Conservation (phyloP, 2,113 vertebrate genomes). For the Edolisoma coerulescens region DNA sequence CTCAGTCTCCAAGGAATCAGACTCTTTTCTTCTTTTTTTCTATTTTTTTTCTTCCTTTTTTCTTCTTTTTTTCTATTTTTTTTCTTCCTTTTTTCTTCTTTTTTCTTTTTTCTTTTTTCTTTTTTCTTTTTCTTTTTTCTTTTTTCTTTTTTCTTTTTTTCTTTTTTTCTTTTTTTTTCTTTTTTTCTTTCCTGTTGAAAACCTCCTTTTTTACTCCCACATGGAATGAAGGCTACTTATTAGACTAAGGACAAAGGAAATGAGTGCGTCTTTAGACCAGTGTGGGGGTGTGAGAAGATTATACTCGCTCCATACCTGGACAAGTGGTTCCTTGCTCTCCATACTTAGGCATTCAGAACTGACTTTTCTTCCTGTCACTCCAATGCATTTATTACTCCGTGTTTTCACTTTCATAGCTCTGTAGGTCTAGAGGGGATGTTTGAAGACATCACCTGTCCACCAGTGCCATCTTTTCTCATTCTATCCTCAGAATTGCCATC, state of each 20-base stretch:
- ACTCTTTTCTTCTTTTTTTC: too few relatives aligned
- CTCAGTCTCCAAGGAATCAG: background rate
- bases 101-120: too few relatives aligned
- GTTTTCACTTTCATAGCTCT: background rate
- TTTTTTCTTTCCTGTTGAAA: background rate
- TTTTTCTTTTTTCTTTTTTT: too few relatives aligned
- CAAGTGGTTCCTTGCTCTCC: fast-evolving
- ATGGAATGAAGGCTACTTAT: background rate
- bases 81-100: too few relatives aligned
- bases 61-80: too few relatives aligned
- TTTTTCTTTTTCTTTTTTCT: too few relatives aligned
- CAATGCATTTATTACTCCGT: background rate
- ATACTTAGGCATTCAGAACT: background rate
- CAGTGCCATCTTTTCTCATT: background rate
- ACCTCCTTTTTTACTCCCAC: background rate
- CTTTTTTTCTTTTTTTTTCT: too few relatives aligned
- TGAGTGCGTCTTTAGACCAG: background rate
- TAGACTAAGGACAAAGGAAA: background rate
- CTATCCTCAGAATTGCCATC: background rate
- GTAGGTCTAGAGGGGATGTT: background rate
- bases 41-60: too few relatives aligned
- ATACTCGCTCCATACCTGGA: background rate
- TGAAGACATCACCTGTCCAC: background rate
- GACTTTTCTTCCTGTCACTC: background rate
- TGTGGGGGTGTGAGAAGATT: background rate